Base-by-base conservation (phyloP, 2,113 vertebrate genomes). In the Dendropsophus ebraccatus region DNA sequence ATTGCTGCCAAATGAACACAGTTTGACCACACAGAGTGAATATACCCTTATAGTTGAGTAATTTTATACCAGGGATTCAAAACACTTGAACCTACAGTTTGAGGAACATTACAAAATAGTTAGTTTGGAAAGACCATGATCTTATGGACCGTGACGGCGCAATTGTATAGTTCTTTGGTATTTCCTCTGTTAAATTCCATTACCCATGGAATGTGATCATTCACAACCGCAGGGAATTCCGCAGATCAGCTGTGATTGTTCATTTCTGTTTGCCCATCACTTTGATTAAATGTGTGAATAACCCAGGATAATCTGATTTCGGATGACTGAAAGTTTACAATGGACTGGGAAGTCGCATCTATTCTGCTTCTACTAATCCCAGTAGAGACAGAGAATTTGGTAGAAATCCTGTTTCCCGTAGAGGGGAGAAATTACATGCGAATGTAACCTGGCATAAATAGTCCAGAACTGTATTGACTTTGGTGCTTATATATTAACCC, bases 271-370 rank as follows among this genome's bases (percentile, higher is more conserved):
- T 75, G 73, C 25, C 73, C 47, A 28, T 75, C 45, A 28, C 21
- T 74, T n/a, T 49, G 12, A 75, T 75, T 73, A 73, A 49, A 75
- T 50, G 73, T 75, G 41, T 75, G 45, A 75, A 75, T 75, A 49
- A 50, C n/a, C 25, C 12, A 8, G n/a, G 47, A 75, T 75, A 35
- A 75, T 75, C 73, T 75, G 47, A 28, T 49, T 49, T 41, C 50
- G 73, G 41, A 75, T 49, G 73, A 49, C 73, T 75, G 23, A 16
- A 14, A 49, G 41, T 8, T 49, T 8, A 75, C 45, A 75, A 75
- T 75, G 41, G 73, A 12, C 73, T 49, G 23, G 12, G 1, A 50
- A 49, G 23, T 49, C 73, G 50, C 14, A 49, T 16, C n/a, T 75
- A 49, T 49, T 28, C 73, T 75, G 73, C 25, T 28, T 49, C 73